Conservation (phyloP, 2,888 invertebrate species). For the Lymantria dispar region DNA sequence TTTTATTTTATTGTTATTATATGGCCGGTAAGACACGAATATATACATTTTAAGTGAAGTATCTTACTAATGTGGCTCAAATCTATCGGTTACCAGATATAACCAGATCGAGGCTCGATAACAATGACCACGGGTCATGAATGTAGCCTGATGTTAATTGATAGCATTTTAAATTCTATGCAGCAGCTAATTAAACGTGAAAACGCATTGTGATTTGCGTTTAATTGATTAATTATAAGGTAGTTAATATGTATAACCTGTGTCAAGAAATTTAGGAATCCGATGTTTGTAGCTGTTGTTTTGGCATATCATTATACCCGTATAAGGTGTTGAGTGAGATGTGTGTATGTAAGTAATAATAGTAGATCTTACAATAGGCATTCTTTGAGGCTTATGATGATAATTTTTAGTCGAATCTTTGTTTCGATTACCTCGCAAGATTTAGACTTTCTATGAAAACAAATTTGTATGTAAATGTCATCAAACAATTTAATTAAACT, state of each 20-base stretch:
- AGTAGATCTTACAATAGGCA: not conserved
- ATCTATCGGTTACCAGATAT: constrained; percentile 30
- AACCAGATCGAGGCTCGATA: constrained; percentile 38
- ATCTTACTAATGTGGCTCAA: constrained; percentile 19
- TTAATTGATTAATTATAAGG: constrained; percentile 47
- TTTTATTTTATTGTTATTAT: constrained; percentile 51
- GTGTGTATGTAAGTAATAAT: not conserved
- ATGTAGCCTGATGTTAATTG: constrained; percentile 35
- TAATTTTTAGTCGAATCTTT: too few relatives aligned
- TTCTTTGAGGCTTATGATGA: too few relatives aligned
- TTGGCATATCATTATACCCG: not conserved
- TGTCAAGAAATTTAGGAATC: constrained; percentile 30
- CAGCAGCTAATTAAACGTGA: constrained; percentile 45
- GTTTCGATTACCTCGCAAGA: too few relatives aligned
- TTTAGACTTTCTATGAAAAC: too few relatives aligned
- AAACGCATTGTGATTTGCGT: constrained; percentile 46
- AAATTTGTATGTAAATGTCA: too few relatives aligned
- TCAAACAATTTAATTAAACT: too few relatives aligned
- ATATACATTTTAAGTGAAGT: constrained; percentile 37
- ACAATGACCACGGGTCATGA: constrained; percentile 33
- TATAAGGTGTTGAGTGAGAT: too few relatives aligned
- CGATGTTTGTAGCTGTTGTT: constrained; percentile 31
- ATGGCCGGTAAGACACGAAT: constrained; percentile 27
- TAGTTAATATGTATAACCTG: constrained; percentile 46
- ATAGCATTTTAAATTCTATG: constrained; percentile 32